These are phyloP conservation scores for Capreolus pygargus DNA, from an alignment of 2,113 vertebrate genomes.

Conservation along the genomic window DNA sequence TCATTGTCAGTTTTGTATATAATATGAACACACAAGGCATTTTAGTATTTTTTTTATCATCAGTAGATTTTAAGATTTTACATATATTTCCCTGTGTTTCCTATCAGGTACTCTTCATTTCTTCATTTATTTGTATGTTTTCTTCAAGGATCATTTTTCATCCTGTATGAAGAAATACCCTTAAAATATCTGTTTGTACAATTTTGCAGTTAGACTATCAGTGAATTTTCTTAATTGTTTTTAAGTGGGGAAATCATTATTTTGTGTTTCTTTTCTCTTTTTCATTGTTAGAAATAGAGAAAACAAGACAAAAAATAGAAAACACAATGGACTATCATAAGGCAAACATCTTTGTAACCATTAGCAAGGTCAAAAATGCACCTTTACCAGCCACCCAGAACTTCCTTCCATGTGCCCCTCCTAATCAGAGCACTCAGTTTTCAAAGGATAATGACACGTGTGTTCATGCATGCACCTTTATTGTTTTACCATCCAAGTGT, in stretches of 20 bases:
- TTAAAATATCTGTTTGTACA: not conserved
- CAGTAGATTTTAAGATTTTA: not conserved
- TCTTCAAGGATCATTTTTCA: not conserved
- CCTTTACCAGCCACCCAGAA: not conserved
- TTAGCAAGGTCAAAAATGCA: not conserved
- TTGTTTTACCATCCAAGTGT: not conserved
- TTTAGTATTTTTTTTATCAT: not conserved
- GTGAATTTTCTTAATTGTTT: not conserved
- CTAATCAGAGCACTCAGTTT: not conserved
- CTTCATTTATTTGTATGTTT: not conserved
- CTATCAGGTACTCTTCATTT: not conserved
- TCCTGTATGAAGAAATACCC: not conserved
- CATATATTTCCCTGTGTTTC: not conserved
- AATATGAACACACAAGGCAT: not conserved
- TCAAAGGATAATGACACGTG: not conserved
- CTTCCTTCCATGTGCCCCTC: not conserved
- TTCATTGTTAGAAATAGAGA: not conserved
- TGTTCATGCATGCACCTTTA: not conserved
- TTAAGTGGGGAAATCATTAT: not conserved
- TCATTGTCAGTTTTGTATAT: not conserved
- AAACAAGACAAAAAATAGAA: not conserved
- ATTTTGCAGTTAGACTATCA: not conserved
- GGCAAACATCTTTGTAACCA: not conserved
- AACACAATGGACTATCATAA: not conserved
- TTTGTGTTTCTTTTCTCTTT: not conserved